A percentile compares a stretch with the other conserved stretches of the same genome.
Evolutionary conservation across 2,888 invertebrate species (phyloP).

Genomic region (Sthenelais limicola): DNA sequence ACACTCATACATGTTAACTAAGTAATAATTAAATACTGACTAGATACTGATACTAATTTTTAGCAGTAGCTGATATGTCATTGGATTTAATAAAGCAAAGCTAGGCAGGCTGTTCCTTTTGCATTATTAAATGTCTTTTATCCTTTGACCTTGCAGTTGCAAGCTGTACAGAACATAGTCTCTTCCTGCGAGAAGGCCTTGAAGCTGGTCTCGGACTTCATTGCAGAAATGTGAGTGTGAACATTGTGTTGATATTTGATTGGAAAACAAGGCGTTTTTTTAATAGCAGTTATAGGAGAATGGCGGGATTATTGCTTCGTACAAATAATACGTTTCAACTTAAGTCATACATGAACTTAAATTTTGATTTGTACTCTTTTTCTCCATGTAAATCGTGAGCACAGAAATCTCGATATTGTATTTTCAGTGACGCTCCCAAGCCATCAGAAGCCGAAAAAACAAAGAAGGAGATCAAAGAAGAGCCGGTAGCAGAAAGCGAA

Average conservation of each 20-base stretch:
- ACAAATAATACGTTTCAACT: no score
- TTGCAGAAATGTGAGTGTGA: slow-evolving; percentile 59
- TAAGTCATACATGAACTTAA: no score
- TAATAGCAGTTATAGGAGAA: background rate
- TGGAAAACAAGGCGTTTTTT: background rate
- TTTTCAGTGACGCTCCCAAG: slow-evolving; percentile 59
- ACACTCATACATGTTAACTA: no score
- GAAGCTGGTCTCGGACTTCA: slow-evolving; percentile 89
- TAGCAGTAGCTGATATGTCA: background rate
- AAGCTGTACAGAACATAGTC: slow-evolving; percentile 88
- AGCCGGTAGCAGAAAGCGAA: slow-evolving; percentile 13
- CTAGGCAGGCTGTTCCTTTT: background rate
- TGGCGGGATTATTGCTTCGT: no score
- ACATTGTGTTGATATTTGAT: background rate
- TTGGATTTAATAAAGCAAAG: background rate
- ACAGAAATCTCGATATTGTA: no score
- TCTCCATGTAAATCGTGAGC: no score
- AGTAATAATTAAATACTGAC: no score
- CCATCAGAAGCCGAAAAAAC: slow-evolving; percentile 53
- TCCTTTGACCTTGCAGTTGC: slow-evolving; percentile 62
- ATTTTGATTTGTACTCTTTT: slow-evolving; percentile 40
- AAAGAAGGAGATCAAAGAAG: slow-evolving; percentile 44
- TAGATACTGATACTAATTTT: no score
- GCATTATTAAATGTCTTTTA: background rate
- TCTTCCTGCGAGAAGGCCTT: slow-evolving; percentile 94